These are phyloP conservation scores for Caenorhabditis angaria DNA, from an alignment of 2,888 invertebrate species.

Conservation along the genomic window DNA sequence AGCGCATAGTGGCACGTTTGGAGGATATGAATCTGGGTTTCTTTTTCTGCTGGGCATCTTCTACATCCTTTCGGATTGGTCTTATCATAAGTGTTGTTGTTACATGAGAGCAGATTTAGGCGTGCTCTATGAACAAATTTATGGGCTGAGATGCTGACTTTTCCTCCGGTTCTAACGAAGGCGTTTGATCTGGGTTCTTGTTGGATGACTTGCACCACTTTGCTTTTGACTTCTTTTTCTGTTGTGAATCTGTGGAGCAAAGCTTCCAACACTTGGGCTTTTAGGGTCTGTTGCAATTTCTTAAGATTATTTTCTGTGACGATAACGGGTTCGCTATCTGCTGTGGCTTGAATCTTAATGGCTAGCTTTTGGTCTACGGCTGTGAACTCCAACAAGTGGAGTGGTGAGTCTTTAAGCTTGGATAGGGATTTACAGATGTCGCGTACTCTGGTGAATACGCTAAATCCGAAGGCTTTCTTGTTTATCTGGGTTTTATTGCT, in stretches of 20 bases:
- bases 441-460: conserved; percentile 8
- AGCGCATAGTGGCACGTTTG: conserved; percentile 2
- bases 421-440: neutral
- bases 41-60: neutral
- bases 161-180: neutral
- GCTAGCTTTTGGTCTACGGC: neutral
- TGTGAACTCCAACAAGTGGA: conserved; percentile 5
- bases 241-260: conserved; percentile 3
- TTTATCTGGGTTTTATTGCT: neutral
- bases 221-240: conserved; percentile 2
- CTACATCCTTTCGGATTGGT: neutral
- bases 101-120: conserved; percentile 9
- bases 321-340: neutral
- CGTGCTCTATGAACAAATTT: conserved; percentile 13
- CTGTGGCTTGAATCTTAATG: conserved; percentile 8
- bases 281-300: conserved; percentile 7
- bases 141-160: conserved; percentile 3
- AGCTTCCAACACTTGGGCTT: neutral
- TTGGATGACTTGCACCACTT: neutral
- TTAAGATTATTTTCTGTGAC: neutral
- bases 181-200: neutral
- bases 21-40: conserved; percentile 11
- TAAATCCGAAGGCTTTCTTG: conserved; percentile 8
- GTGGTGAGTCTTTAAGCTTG: neutral
- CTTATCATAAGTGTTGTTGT: neutral